These are phyloP conservation scores for Thalassarche chlororhynchos DNA, from an alignment of 2,113 vertebrate genomes.

Conservation along the genomic window DNA sequence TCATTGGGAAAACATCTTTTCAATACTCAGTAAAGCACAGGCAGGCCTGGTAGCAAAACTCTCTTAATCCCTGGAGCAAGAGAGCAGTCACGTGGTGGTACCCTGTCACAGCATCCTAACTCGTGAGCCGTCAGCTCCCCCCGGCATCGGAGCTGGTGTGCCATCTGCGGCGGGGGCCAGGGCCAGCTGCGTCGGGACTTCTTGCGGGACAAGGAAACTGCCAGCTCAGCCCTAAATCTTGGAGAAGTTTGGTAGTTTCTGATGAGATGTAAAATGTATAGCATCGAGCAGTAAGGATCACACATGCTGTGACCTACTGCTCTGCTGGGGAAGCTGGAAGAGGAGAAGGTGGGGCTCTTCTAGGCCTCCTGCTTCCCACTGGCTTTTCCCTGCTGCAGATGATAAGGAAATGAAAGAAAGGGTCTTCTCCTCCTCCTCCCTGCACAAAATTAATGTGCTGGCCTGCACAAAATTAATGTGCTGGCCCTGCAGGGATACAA, in stretches of 20 bases:
- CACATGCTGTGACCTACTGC: neutral
- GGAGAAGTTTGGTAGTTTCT: neutral
- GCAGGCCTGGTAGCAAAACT: neutral
- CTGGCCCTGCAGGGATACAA: neutral
- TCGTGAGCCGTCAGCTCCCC: neutral
- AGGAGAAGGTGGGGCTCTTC: neutral
- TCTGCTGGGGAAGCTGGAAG: neutral
- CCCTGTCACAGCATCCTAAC: neutral
- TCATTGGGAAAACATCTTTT: neutral
- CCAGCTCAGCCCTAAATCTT: neutral
- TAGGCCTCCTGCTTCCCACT: neutral
- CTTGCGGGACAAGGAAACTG: neutral
- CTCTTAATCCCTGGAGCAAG: neutral
- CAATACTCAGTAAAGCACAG: neutral
- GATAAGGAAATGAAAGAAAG: neutral
- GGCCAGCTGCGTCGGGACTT: neutral
- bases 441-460: too few relatives aligned
- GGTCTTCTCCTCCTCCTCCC: neutral
- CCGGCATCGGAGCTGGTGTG: rapidly evolving
- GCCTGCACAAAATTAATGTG: too few relatives aligned
- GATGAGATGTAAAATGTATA: neutral
- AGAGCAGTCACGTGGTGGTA: neutral
- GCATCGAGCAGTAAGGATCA: neutral
- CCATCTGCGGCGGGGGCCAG: neutral
- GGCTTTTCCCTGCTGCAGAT: neutral